Percentiles rank a stretch among this genome's conserved stretches.
These are phyloP conservation scores for Agrotis segetum DNA, from an alignment of 2,888 invertebrate species.

Conservation along the genomic window DNA sequence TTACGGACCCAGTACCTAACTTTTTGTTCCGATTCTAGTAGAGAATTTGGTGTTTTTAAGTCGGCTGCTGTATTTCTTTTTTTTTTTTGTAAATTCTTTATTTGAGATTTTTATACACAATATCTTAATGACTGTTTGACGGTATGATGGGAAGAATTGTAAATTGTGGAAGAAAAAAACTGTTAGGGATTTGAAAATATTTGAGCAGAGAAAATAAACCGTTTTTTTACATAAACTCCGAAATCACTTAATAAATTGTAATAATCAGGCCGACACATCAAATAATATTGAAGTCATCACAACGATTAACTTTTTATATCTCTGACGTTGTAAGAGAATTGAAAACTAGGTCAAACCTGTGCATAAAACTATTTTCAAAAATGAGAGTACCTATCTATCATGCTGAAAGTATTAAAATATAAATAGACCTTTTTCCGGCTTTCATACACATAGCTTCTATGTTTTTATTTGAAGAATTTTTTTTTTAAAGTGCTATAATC, in stretches of 20 bases:
- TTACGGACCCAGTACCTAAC: too few relatives aligned
- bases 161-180: too few relatives aligned
- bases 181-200: too few relatives aligned
- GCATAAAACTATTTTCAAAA: conserved; percentile 47
- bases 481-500: too few relatives aligned
- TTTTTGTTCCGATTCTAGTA: too few relatives aligned
- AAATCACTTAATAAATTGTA: background rate
- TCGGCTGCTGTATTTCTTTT: too few relatives aligned
- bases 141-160: background rate
- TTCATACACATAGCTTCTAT: conserved; percentile 11
- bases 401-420: conserved; percentile 25
- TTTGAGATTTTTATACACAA: too few relatives aligned
- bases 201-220: background rate
- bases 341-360: conserved; percentile 38
- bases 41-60: too few relatives aligned
- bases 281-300: conserved; percentile 22
- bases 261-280: conserved; percentile 24
- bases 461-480: conserved; percentile 14
- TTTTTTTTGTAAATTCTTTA: too few relatives aligned
- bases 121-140: background rate
- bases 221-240: background rate
- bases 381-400: conserved; percentile 12
- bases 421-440: conserved; percentile 19
- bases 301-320: conserved; percentile 35
- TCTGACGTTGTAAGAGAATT: conserved; percentile 16